These are phyloP conservation scores for Malaclemys terrapin DNA, from an alignment of 2,113 vertebrate genomes.

Conservation along the genomic window DNA sequence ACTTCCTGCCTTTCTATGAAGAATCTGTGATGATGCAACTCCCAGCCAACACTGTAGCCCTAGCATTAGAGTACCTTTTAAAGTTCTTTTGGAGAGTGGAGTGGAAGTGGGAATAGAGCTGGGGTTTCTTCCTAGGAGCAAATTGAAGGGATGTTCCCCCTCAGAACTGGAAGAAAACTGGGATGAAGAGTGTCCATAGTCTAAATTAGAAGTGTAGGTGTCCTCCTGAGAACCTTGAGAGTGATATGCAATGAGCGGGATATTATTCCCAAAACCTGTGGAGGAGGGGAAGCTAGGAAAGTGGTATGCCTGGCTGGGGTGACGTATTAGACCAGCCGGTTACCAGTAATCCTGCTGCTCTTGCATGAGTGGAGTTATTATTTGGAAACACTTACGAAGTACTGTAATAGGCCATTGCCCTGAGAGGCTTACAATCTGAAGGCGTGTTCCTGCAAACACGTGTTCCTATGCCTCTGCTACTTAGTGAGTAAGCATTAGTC, in stretches of 20 bases:
- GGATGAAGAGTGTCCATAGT: background rate
- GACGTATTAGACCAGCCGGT: background rate
- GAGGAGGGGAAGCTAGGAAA: background rate
- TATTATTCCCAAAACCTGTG: background rate
- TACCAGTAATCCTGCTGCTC: slow-evolving; percentile 51
- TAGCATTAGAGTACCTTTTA: background rate
- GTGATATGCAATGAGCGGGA: background rate
- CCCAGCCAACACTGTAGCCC: background rate
- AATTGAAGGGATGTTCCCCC: background rate
- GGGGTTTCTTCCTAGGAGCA: background rate
- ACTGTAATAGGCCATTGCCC: background rate
- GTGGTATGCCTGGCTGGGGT: background rate
- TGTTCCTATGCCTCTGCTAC: no score
- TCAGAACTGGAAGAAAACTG: background rate
- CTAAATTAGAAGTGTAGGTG: background rate
- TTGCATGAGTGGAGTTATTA: background rate
- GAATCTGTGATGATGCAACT: background rate
- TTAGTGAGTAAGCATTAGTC: background rate
- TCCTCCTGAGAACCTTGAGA: background rate
- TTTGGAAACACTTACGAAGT: background rate
- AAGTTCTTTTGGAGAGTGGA: background rate
- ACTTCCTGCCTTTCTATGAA: background rate
- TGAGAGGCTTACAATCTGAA: background rate
- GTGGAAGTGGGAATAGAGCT: background rate
- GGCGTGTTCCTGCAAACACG: slow-evolving; percentile 2